Conservation (phyloP, 1,140 invertebrate genomes). For the Sinella curviseta region DNA sequence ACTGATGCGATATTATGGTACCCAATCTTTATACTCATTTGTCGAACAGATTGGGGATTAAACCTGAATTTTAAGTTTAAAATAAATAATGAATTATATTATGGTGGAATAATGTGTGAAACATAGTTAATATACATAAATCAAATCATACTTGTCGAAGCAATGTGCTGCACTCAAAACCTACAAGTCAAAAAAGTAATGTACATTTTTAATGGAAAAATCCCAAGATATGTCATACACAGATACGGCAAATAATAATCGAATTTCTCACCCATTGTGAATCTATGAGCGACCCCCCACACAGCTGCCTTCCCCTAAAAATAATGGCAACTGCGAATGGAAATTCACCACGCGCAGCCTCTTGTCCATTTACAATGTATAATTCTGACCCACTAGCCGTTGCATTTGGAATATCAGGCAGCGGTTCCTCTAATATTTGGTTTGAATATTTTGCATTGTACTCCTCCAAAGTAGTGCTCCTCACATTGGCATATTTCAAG, state of each 20-base stretch:
- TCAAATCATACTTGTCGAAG: background rate
- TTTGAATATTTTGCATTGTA: background rate
- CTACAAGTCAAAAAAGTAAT: background rate
- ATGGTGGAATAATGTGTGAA: no score
- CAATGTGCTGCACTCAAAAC: slow-evolving; percentile 3
- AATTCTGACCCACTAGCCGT: background rate
- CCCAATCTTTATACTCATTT: background rate
- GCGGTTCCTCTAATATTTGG: background rate
- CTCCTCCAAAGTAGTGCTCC: background rate
- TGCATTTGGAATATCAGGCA: background rate
- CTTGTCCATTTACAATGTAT: background rate
- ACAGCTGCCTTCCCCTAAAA: background rate
- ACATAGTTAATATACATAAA: no score
- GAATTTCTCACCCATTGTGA: background rate
- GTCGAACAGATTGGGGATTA: background rate
- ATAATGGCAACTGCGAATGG: slow-evolving; percentile 9
- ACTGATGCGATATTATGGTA: background rate
- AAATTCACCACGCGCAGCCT: background rate
- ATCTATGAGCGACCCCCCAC: background rate
- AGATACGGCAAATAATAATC: no score
- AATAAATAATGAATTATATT: background rate
- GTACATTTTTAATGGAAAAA: no score
- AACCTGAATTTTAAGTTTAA: background rate
- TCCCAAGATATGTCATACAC: no score
- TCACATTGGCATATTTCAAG: background rate